Percentiles rank a stretch among this genome's conserved stretches.
These are phyloP conservation scores for Suricata suricatta DNA, from an alignment of 2,113 vertebrate species.

Conservation along the genomic window DNA sequence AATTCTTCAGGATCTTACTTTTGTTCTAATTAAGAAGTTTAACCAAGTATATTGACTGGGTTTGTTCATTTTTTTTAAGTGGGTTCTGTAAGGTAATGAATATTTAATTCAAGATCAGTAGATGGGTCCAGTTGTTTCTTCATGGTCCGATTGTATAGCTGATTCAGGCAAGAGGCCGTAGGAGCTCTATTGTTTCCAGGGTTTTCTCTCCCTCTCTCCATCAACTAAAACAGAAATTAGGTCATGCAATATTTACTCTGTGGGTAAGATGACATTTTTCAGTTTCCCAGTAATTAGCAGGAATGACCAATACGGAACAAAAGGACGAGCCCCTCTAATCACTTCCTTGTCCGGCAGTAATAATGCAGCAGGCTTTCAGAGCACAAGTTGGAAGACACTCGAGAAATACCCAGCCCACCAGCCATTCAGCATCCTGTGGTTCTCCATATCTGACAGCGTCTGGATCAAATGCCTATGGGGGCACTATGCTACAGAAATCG, in stretches of 20 bases:
- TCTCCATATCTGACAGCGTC: not conserved
- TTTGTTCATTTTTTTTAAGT: not conserved
- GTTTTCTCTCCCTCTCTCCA: not conserved
- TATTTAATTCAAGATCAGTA: not conserved
- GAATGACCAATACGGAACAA: not conserved
- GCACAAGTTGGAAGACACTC: not conserved
- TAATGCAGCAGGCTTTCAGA: not conserved
- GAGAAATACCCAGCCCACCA: not conserved
- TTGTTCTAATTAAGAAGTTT: not conserved
- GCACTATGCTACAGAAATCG: not conserved
- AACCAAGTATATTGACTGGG: not conserved
- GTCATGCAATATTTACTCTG: not conserved
- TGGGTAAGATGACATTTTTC: conserved; percentile 22
- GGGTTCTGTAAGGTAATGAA: not conserved
- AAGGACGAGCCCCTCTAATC: not conserved
- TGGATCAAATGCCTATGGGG: not conserved
- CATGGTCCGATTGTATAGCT: not conserved
- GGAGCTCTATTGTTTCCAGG: not conserved
- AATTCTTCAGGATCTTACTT: not conserved
- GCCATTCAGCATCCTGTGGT: not conserved
- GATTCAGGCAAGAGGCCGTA: not conserved
- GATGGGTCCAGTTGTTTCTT: not conserved
- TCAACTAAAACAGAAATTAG: conserved; percentile 45
- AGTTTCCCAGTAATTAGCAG: conserved; percentile 1
- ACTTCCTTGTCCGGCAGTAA: not conserved